These are phyloP conservation scores for Gopherus flavomarginatus DNA, from an alignment of 2,113 vertebrate species.

Conservation along the genomic window DNA sequence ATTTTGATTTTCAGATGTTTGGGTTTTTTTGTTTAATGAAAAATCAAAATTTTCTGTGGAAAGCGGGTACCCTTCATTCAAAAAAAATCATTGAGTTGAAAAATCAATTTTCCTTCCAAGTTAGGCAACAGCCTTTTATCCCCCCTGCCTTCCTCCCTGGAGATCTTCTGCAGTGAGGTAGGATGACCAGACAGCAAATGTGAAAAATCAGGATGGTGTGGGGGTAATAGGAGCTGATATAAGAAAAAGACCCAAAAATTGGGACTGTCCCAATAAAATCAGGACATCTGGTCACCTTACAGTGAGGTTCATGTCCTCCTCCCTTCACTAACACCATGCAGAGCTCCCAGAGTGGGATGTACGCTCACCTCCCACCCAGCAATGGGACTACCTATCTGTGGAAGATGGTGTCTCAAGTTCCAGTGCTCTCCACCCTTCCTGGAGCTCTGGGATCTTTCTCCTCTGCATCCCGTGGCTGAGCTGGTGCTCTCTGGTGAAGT, in stretches of 20 bases:
- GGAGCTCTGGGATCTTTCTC: background rate
- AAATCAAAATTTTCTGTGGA: background rate
- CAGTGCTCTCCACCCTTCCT: background rate
- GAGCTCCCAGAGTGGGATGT: background rate
- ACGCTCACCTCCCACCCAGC: background rate
- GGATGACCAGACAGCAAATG: no score
- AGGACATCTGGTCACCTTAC: no score
- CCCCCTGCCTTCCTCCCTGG: background rate
- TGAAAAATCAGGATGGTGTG: no score
- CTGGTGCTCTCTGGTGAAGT: background rate
- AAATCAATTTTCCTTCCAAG: background rate
- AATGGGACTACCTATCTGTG: background rate
- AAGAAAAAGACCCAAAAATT: no score
- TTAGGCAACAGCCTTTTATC: background rate
- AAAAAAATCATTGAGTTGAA: background rate
- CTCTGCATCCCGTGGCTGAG: background rate
- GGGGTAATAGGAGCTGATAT: no score
- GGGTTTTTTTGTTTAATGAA: background rate
- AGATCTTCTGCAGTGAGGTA: background rate
- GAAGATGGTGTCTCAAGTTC: background rate
- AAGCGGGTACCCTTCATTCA: background rate
- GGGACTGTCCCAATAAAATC: no score
- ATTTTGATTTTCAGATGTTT: background rate
- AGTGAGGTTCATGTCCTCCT: no score
- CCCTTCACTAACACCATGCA: no score